Percentiles rank a stretch among this genome's conserved stretches.
These are phyloP conservation scores for Enteromius paludinosus DNA, from an alignment of 2,797 vertebrate genomes.

Conservation along the genomic window DNA sequence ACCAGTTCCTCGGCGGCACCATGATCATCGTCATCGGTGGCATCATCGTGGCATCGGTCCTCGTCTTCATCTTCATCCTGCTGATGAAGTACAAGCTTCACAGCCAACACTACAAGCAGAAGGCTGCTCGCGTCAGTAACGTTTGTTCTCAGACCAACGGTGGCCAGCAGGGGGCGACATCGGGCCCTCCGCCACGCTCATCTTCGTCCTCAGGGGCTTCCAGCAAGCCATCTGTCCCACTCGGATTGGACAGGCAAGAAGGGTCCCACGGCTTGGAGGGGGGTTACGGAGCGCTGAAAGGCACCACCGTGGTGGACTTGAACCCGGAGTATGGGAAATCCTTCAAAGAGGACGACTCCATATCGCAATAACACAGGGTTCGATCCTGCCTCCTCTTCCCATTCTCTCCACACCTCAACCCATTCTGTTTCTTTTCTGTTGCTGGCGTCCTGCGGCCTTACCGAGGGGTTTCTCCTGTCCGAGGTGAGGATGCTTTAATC, in stretches of 20 bases:
- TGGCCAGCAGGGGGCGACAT: slow-evolving; percentile 72
- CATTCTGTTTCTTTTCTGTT: slow-evolving; percentile 63
- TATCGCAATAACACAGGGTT: slow-evolving; percentile 80
- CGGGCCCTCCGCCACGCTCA: slow-evolving; percentile 68
- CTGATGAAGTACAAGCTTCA: slow-evolving; percentile 91
- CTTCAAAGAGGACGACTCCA: slow-evolving; percentile 72
- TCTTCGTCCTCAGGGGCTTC: slow-evolving; percentile 61
- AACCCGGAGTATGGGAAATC: slow-evolving; percentile 74
- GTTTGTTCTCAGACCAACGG: slow-evolving; percentile 91
- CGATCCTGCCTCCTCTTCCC: slow-evolving; percentile 36
- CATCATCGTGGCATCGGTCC: slow-evolving; percentile 89
- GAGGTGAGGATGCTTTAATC: slow-evolving; percentile 69
- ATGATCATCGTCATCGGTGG: slow-evolving; percentile 93
- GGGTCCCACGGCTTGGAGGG: slow-evolving; percentile 63
- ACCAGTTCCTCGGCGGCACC: slow-evolving; percentile 88
- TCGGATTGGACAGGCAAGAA: slow-evolving; percentile 50
- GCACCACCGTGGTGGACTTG: slow-evolving; percentile 81
- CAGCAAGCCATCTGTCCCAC: slow-evolving; percentile 50
- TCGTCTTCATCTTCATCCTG: slow-evolving; percentile 93
- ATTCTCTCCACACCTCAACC: slow-evolving; percentile 41
- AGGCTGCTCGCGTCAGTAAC: slow-evolving; percentile 76
- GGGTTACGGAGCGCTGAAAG: slow-evolving; percentile 71
- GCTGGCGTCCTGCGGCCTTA: slow-evolving; percentile 69
- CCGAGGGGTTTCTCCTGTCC: slow-evolving; percentile 67
- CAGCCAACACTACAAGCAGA: slow-evolving; percentile 84